A percentile compares a stretch with the other conserved stretches of the same genome.
These are phyloP conservation scores for Agapostemon virescens DNA, from an alignment of 2,888 invertebrate species.

Conservation along the genomic window DNA sequence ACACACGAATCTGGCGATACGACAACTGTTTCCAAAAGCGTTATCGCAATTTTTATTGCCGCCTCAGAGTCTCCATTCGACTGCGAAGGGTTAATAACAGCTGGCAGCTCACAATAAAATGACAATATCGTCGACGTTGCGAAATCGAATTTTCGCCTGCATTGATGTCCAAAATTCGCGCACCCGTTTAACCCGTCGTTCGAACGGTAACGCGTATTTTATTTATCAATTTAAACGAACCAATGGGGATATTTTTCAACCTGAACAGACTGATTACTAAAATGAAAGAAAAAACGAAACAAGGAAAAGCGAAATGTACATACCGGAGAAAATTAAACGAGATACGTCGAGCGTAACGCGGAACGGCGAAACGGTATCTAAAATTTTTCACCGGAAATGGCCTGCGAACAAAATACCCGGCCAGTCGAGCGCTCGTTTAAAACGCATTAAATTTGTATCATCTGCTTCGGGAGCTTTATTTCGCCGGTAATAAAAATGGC, in stretches of 20 bases:
- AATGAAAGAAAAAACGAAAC: not conserved
- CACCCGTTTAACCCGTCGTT: not conserved
- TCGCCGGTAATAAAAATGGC: conserved; percentile 31
- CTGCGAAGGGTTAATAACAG: too few species aligned
- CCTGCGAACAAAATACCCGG: conserved; percentile 14
- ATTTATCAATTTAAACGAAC: conserved; percentile 2
- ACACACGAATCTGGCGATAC: too few species aligned
- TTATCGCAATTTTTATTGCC: too few species aligned
- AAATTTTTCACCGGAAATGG: conserved; percentile 31
- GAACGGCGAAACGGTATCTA: not conserved
- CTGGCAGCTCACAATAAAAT: not conserved
- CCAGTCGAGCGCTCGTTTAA: conserved; percentile 19
- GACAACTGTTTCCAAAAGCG: too few species aligned
- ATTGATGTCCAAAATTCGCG: not conserved
- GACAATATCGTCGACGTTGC: not conserved
- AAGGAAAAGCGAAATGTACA: not conserved
- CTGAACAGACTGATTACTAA: not conserved
- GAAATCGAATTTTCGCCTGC: not conserved
- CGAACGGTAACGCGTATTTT: not conserved
- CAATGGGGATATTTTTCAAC: not conserved
- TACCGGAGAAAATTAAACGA: not conserved
- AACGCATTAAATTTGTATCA: conserved; percentile 38
- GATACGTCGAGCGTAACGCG: not conserved
- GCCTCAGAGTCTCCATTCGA: too few species aligned
- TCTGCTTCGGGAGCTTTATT: conserved; percentile 6